Percentiles rank a stretch among this genome's conserved stretches.
Evolutionary conservation across 2,113 vertebrate species (phyloP).

Genomic region (Marcusenius ussheri): DNA sequence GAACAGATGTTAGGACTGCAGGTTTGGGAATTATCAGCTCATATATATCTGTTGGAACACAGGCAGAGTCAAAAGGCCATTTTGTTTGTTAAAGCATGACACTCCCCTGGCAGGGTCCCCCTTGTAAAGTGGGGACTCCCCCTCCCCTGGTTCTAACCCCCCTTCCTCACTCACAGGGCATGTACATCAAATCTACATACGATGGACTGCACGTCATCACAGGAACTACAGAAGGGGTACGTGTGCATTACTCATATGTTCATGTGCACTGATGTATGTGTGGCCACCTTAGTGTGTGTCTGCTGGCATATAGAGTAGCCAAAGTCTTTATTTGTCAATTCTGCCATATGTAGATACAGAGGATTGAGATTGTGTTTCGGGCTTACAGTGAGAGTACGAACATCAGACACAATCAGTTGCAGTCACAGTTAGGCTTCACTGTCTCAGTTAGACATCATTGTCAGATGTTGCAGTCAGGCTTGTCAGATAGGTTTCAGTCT

Average conservation of each 20-base stretch:
- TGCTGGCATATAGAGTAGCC: neutral
- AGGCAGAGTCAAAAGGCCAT: neutral
- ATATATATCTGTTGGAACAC: neutral
- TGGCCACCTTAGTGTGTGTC: neutral
- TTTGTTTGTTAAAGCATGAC: neutral
- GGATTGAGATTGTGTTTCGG: no score
- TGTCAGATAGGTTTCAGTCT: neutral
- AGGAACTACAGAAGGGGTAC: slow-evolving; percentile 89
- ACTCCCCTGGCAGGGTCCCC: neutral
- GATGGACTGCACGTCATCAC: slow-evolving; percentile 90
- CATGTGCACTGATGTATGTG: neutral
- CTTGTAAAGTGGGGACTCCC: neutral
- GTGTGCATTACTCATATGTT: slow-evolving; percentile 38
- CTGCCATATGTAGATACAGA: no score
- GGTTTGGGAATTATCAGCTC: neutral
- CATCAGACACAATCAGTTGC: no score
- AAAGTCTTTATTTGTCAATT: no score
- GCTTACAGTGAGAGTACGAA: no score
- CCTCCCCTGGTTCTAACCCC: slow-evolving; percentile 6
- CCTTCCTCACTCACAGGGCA: slow-evolving; percentile 61
- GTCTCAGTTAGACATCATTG: neutral
- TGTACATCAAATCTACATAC: slow-evolving; percentile 96
- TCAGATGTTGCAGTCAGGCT: neutral
- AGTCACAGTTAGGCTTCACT: neutral
- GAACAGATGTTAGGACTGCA: neutral